Evolutionary conservation across 1,140 invertebrate genomes (phyloP).

Genomic region (Caerostris darwini): DNA sequence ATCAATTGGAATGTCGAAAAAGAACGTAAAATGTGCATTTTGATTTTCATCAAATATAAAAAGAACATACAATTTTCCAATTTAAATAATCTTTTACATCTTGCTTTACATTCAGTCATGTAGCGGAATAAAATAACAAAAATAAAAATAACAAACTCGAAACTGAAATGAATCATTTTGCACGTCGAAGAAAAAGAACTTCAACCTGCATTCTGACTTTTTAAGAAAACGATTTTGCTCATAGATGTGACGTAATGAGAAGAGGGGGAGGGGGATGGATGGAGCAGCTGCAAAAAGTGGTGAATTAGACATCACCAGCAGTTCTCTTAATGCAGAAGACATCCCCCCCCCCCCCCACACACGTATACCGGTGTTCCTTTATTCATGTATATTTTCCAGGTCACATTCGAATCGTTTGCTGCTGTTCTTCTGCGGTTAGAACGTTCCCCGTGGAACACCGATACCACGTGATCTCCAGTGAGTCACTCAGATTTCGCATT

Average conservation of each 20-base stretch:
- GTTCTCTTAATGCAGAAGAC: not conserved
- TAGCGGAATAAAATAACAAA: too few relatives aligned
- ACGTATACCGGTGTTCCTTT: not conserved
- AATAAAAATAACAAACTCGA: not conserved
- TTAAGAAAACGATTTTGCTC: not conserved
- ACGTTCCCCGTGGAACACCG: not conserved
- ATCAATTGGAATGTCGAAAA: too few relatives aligned
- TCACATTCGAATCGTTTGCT: conserved; percentile 4
- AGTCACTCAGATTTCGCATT: not conserved
- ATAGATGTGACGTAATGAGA: not conserved
- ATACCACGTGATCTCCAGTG: not conserved
- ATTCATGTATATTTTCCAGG: conserved; percentile 11
- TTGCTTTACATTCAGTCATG: too few relatives aligned
- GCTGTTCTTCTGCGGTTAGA: not conserved
- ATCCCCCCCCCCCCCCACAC: not conserved
- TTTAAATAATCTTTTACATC: too few relatives aligned
- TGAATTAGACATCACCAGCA: not conserved
- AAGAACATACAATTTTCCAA: too few relatives aligned
- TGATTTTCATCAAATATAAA: too few relatives aligned
- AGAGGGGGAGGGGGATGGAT: too few relatives aligned
- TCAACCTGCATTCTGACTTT: not conserved
- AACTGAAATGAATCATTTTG: not conserved
- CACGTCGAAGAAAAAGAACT: not conserved
- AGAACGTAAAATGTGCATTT: too few relatives aligned
- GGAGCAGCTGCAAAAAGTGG: not conserved